A percentile compares a stretch with the other conserved stretches of the same genome.
phyloP scores from a whole-genome alignment of 2,113 vertebrate species.

The Nothoprocta pentlandii region DNA sequence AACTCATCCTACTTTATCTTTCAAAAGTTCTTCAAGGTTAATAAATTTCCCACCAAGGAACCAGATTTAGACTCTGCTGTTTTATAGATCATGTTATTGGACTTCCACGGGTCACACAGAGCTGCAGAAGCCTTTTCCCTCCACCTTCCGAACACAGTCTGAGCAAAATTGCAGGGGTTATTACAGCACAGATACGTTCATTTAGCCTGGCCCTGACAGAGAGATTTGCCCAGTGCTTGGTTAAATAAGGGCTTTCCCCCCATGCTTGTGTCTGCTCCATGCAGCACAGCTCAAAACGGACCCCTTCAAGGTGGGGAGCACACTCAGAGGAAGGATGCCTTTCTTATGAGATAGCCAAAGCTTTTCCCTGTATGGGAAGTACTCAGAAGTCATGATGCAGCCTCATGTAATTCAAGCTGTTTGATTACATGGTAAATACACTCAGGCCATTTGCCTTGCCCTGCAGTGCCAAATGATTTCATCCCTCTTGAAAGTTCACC shows the following conservation, averaged over 20 bases:
- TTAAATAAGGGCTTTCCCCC: not conserved
- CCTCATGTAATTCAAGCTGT: not conserved
- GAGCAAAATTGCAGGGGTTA: not conserved
- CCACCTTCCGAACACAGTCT: not conserved
- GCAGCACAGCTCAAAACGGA: not conserved
- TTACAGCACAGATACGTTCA: not conserved
- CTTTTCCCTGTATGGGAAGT: not conserved
- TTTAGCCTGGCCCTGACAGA: not conserved
- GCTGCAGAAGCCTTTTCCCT: not conserved
- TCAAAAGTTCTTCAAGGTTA: not conserved
- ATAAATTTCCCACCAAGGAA: not conserved
- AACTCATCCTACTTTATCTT: not conserved
- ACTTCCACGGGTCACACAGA: not conserved
- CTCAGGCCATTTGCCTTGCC: not conserved
- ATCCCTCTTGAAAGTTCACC: not conserved
- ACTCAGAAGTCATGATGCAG: not conserved
- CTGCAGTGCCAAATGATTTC: not conserved
- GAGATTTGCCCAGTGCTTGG: not conserved
- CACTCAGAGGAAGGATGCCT: accelerated
- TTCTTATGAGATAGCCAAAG: not conserved
- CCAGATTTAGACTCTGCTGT: not conserved
- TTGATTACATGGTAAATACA: not conserved
- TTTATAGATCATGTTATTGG: not conserved
- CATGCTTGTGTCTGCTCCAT: not conserved
- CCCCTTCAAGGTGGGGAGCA: accelerated